Evolutionary conservation across 2,113 vertebrate species (phyloP), one percentile per base, ranked within the genome.

Genomic region (Gymnarchus niloticus): DNA sequence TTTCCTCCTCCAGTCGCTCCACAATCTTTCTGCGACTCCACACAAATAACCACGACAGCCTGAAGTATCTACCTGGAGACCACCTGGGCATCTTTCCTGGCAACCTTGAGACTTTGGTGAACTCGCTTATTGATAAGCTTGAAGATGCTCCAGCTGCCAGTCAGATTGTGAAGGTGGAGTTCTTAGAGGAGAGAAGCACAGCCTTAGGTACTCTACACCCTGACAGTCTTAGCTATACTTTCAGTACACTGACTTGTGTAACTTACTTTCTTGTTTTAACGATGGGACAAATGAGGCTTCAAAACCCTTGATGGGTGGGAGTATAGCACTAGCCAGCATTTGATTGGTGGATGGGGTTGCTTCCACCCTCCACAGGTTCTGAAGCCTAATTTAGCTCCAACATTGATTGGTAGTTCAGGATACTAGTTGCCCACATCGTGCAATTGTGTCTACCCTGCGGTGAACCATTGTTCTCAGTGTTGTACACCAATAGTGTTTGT

Each of bases 131-230:
- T 0, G 96, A 98, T 69, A 95, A 96, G 86, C 94, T 99, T 49
- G 97, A 98, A 89, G 98, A 99, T 0, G 96, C 97, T 0, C 96
- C 98, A 0, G 97, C 96, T 0, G 92, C 94, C 92, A 98, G 98
- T 94, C 97, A 99, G 89, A 94, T 97, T n/a, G 93, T 99, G 84
- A 99, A 95, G 87, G 95, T 99, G 93, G 98, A 99, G 90, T 95
- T 99, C 89, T 92, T 99, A 88, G 97, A 98, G 85, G 98, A 99
- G 90, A 95, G 96, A 91, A 99, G 85, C 92, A 99, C 97, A 0
- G 98, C 97, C 59, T 89, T 99, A 86, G 98, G 98, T 99, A 93
- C 21, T 12, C 23, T 6, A 37, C 80, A 2, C 41, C 41, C 51
- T 69, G 46, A 52, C 9, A 49, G 19, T 69, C 46, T 5, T 44